Percentiles rank a stretch among this genome's conserved stretches.
phyloP scores from a whole-genome alignment of 2,113 vertebrate species.

The Tamias sibiricus region DNA sequence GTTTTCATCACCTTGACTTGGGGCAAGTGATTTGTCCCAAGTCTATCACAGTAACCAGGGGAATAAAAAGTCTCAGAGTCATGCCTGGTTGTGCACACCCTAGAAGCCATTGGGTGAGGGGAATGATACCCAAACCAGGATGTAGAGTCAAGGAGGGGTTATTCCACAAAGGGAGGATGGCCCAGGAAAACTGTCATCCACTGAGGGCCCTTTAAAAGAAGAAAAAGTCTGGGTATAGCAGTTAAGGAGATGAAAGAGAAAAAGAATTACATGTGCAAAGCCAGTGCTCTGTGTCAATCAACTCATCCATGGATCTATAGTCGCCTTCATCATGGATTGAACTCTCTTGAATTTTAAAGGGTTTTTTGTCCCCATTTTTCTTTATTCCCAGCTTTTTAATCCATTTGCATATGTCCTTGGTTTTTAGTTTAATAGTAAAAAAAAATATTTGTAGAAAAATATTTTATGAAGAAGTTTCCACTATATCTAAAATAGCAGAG shows the following conservation, averaged over 20 bases:
- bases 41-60: neutral
- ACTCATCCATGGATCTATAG: neutral
- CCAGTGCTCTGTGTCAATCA: neutral
- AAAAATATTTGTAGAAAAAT: neutral
- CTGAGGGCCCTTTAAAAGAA: neutral
- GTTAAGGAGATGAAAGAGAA: neutral
- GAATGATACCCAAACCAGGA: neutral
- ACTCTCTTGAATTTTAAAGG: neutral
- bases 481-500: neutral
- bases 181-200: neutral
- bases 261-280: neutral
- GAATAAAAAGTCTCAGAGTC: neutral
- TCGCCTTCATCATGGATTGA: neutral
- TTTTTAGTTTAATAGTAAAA: neutral
- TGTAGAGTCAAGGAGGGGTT: too few species aligned
- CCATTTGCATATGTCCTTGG: neutral
- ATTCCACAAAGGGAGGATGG: neutral
- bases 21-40: neutral
- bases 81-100: too few species aligned
- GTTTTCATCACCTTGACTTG: neutral
- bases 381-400: neutral
- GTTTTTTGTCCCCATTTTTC: neutral
- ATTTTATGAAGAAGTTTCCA: constrained; percentile 10
- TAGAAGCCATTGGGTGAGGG: neutral
- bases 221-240: neutral